A percentile compares a stretch with the other conserved stretches of the same genome.
Conservation (phyloP, 1,140 invertebrate species). For the Vanessa tameamea region DNA sequence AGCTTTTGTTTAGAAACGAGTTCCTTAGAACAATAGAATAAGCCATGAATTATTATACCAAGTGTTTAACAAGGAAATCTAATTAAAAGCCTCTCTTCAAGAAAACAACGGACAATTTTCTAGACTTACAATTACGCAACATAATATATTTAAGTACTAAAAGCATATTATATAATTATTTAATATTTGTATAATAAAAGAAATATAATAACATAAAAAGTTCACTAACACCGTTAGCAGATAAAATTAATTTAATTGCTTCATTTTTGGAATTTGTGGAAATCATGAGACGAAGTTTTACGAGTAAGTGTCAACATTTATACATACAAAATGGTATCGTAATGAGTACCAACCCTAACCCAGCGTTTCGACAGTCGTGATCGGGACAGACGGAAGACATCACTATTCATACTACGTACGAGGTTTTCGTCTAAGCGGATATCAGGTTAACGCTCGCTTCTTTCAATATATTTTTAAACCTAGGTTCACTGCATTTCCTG, state of each 20-base stretch:
- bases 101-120: not conserved
- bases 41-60: not conserved
- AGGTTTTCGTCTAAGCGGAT: slow-evolving; percentile 41
- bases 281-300: too few relatives aligned
- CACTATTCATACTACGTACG: slow-evolving; percentile 38
- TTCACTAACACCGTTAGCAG: too few relatives aligned
- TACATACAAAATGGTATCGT: not conserved
- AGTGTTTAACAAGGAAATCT: slow-evolving; percentile 9
- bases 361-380: not conserved
- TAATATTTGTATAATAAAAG: too few relatives aligned
- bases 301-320: not conserved
- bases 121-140: not conserved
- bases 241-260: too few relatives aligned
- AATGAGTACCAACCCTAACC: slow-evolving; percentile 7
- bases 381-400: slow-evolving; percentile 37
- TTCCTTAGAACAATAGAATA: not conserved
- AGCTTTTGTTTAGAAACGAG: slow-evolving; percentile 8
- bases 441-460: slow-evolving; percentile 35
- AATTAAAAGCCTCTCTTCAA: slow-evolving; percentile 4
- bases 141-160: not conserved
- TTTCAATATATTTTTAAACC: slow-evolving; percentile 33
- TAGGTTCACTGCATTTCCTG: slow-evolving; percentile 32
- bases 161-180: too few relatives aligned
- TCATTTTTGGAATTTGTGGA: too few relatives aligned
- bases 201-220: too few relatives aligned